Evolutionary conservation across 1,140 invertebrate species (phyloP).

Genomic region (Diplogasteroides magnus): DNA sequence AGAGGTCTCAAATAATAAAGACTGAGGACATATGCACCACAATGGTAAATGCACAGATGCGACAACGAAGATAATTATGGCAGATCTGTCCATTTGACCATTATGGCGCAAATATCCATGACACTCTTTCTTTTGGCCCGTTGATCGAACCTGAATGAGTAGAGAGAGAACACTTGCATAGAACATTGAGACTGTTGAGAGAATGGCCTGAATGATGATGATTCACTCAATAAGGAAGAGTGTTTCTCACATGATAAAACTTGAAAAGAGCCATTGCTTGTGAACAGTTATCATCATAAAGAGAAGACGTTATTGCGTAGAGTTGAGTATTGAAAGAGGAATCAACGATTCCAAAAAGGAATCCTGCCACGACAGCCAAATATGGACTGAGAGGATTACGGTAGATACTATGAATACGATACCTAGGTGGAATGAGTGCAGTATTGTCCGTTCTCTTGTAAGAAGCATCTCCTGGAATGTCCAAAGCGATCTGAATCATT

Average conservation of each 20-base stretch:
- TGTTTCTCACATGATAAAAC: neutral
- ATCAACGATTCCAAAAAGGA: neutral
- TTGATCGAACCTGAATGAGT: too few relatives aligned
- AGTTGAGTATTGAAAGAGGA: neutral
- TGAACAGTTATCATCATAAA: neutral
- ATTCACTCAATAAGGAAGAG: too few relatives aligned
- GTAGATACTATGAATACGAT: too few relatives aligned
- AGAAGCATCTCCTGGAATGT: neutral
- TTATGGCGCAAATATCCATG: too few relatives aligned
- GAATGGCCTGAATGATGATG: neutral
- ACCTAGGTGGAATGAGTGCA: neutral
- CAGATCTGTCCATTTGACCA: too few relatives aligned
- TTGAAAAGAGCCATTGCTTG: neutral
- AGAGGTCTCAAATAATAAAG: too few relatives aligned
- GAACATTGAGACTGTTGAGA: neutral
- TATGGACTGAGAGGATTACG: neutral
- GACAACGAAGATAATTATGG: too few relatives aligned
- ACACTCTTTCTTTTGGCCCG: too few relatives aligned
- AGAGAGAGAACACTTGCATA: neutral
- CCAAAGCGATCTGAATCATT: neutral
- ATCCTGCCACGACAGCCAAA: neutral
- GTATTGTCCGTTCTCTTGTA: neutral
- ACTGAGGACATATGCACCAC: too few relatives aligned
- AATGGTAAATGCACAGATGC: too few relatives aligned
- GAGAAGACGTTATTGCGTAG: neutral